phyloP scores from a whole-genome alignment of 2,888 invertebrate species.

The Ommatoiulus sabulosus region DNA sequence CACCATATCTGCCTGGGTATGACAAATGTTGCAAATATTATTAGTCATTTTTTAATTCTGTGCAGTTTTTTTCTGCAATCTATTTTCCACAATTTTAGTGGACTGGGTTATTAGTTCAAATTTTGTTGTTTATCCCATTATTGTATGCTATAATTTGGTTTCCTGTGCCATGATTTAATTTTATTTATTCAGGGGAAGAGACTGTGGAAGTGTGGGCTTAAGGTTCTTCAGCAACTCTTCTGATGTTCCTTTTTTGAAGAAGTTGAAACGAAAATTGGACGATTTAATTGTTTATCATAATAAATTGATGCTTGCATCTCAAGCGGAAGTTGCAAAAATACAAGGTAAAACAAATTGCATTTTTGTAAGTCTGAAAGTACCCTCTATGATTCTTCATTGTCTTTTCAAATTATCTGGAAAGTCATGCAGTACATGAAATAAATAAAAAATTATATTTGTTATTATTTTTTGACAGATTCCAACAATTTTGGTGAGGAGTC shows the following conservation, averaged over 20 bases:
- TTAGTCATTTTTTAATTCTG: not conserved
- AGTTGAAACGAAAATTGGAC: constrained; percentile 45
- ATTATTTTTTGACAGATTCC: not conserved
- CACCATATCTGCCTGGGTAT: constrained; percentile 64
- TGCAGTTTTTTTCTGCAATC: too few species aligned
- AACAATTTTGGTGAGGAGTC: not conserved
- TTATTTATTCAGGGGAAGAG: not conserved
- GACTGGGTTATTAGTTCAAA: not conserved
- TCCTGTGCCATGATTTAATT: not conserved
- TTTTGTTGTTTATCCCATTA: too few species aligned
- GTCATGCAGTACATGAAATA: too few species aligned
- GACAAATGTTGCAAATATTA: not conserved
- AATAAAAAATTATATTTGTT: too few species aligned
- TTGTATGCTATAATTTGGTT: not conserved
- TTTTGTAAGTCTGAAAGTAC: not conserved
- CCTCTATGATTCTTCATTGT: too few species aligned
- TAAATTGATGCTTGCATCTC: constrained; percentile 15
- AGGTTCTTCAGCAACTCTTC: constrained; percentile 81
- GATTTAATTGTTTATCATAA: not conserved
- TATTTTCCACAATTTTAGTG: not conserved
- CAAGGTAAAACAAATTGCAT: not conserved
- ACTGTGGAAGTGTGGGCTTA: constrained; percentile 75
- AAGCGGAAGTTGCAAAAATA: constrained; percentile 18
- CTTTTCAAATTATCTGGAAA: too few species aligned
- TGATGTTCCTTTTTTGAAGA: constrained; percentile 68